Conservation (phyloP, 2,888 invertebrate species). For the Zootermopsis nevadensis region DNA sequence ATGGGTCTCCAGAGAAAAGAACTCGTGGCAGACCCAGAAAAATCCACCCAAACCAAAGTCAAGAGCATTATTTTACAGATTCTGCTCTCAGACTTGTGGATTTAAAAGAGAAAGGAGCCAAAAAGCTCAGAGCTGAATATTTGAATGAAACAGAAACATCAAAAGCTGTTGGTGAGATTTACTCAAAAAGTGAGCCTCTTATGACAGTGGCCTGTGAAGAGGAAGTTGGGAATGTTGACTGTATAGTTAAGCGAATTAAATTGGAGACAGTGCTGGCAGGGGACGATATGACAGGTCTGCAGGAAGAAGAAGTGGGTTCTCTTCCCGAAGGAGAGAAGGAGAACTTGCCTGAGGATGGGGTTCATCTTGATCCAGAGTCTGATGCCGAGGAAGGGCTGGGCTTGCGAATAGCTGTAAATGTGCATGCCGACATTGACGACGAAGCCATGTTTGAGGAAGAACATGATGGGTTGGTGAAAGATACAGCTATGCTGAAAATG, state of each 20-base stretch:
- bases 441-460: slow-evolving; percentile 19
- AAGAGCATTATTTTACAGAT: slow-evolving; percentile 30
- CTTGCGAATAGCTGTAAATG: slow-evolving; percentile 35
- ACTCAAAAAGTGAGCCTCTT: slow-evolving; percentile 5
- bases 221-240: slow-evolving; percentile 38
- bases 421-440: slow-evolving; percentile 33
- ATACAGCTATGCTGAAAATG: slow-evolving; percentile 29
- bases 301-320: slow-evolving; percentile 49
- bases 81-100: slow-evolving; percentile 26
- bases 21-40: slow-evolving; percentile 52
- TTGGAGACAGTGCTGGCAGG: slow-evolving; percentile 23
- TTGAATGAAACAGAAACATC: slow-evolving; percentile 15
- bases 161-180: slow-evolving; percentile 27
- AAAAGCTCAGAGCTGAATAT: slow-evolving; percentile 20
- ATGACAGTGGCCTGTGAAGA: slow-evolving; percentile 30
- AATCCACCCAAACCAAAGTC: neutral
- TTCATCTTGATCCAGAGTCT: slow-evolving; percentile 35
- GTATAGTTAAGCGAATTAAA: slow-evolving; percentile 42
- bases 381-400: slow-evolving; percentile 46
- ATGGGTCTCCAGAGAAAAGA: slow-evolving; percentile 40
- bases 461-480: slow-evolving; percentile 40
- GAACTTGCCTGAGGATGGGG: slow-evolving; percentile 51
- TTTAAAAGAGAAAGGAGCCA: slow-evolving; percentile 15
- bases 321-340: slow-evolving; percentile 52
- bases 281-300: slow-evolving; percentile 43